Conservation (phyloP, 2,888 invertebrate genomes). For the Limulus polyphemus region DNA sequence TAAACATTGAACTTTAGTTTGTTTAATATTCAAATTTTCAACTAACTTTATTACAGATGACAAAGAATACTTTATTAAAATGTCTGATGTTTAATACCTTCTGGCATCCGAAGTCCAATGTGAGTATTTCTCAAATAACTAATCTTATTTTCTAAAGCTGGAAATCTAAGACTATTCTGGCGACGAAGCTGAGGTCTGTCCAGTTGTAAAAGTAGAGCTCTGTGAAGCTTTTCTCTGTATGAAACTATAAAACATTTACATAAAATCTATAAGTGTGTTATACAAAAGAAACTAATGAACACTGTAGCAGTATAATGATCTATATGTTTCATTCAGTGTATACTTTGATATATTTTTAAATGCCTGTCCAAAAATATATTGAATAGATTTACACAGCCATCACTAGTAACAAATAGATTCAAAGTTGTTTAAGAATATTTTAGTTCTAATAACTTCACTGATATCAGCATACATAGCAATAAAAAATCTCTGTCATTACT, state of each 20-base stretch:
- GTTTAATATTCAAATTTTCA: no score
- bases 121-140: conserved; percentile 16
- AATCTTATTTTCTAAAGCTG: neutral
- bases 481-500: no score
- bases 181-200: conserved; percentile 13
- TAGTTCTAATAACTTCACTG: no score
- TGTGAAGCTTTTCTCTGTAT: conserved; percentile 10
- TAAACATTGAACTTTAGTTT: no score
- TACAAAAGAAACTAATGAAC: neutral
- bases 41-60: no score
- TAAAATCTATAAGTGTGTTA: neutral
- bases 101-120: conserved; percentile 12
- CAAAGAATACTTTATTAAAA: neutral
- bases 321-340: neutral
- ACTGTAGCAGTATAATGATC: neutral
- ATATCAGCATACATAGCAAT: no score
- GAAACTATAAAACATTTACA: conserved; percentile 4
- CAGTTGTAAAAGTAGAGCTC: conserved; percentile 7
- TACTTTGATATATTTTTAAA: neutral
- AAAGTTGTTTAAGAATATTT: no score
- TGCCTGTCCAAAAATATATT: no score
- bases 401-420: no score
- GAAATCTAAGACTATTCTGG: conserved; percentile 10
- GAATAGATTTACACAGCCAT: no score
- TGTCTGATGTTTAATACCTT: conserved; percentile 7